A percentile compares a stretch with the other conserved stretches of the same genome.
Evolutionary conservation across 2,797 vertebrate species (phyloP).

Genomic region (Pangasius krempfi): DNA sequence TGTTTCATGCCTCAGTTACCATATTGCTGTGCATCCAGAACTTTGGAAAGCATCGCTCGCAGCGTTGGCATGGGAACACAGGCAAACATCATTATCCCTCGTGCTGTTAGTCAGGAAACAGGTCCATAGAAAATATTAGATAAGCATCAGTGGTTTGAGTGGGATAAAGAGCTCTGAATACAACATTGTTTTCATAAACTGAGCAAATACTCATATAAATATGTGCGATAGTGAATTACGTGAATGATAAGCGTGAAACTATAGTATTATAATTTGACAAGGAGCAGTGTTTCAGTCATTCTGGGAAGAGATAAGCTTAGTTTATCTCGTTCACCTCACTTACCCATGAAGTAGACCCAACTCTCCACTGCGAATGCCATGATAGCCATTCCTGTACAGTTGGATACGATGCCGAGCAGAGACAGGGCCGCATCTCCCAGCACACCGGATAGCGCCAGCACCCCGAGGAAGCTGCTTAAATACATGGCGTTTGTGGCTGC

Average conservation of each 20-base stretch:
- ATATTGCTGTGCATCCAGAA: slow-evolving; percentile 58
- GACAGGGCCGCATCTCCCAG: slow-evolving; percentile 57
- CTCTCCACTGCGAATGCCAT: slow-evolving; percentile 59
- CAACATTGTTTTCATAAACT: not conserved
- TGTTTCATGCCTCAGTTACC: slow-evolving; percentile 51
- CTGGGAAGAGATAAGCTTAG: too few relatives aligned
- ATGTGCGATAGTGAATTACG: not conserved
- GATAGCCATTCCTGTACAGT: slow-evolving; percentile 63
- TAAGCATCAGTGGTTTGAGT: not conserved
- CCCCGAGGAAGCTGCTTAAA: slow-evolving; percentile 63
- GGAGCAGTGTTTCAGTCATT: not conserved
- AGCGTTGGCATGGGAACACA: slow-evolving; percentile 66
- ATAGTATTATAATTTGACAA: not conserved
- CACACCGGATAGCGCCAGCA: slow-evolving; percentile 53
- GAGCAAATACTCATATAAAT: not conserved
- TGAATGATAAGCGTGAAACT: not conserved
- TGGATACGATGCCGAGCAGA: slow-evolving; percentile 63
- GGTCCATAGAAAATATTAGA: slow-evolving; percentile 17
- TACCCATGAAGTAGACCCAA: slow-evolving; percentile 65
- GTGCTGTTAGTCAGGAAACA: slow-evolving; percentile 53
- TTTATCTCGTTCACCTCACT: slow-evolving; percentile 24
- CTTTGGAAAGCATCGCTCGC: slow-evolving; percentile 62
- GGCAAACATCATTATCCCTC: slow-evolving; percentile 65
- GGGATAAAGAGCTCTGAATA: not conserved
- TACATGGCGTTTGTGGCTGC: slow-evolving; percentile 64